Conservation (phyloP, 2,113 vertebrate species). For the Hucho hucho region DNA sequence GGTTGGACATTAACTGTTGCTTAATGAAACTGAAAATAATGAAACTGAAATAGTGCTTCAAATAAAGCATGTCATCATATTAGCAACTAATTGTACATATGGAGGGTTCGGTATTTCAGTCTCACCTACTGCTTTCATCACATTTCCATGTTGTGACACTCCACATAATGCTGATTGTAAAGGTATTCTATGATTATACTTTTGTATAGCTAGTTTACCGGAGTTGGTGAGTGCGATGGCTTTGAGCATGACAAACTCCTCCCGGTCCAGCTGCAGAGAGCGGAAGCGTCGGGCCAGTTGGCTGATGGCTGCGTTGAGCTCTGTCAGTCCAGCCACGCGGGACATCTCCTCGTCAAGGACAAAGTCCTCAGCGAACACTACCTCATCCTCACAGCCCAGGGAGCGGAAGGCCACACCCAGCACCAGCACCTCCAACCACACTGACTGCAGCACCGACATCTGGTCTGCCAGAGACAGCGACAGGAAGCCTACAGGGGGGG, state of each 20-base stretch:
- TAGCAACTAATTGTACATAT: neutral
- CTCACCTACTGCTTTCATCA: neutral
- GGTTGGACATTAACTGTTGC: neutral
- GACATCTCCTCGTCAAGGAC: conserved; percentile 90
- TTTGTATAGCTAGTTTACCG: conserved; percentile 61
- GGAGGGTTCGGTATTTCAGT: neutral
- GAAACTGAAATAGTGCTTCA: neutral
- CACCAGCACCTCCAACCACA: conserved; percentile 90
- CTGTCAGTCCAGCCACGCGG: conserved; percentile 82
- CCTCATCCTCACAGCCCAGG: conserved; percentile 85
- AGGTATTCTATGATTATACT: neutral
- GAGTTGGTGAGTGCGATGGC: conserved; percentile 89
- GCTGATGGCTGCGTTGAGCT: conserved; percentile 84
- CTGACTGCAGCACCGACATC: conserved; percentile 91
- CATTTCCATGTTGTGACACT: neutral
- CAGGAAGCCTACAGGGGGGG: conserved; percentile 67
- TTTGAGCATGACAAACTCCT: conserved; percentile 89
- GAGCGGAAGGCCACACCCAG: conserved; percentile 88
- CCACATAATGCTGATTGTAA: too few species aligned
- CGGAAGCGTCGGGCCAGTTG: conserved; percentile 86
- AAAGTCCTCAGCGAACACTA: conserved; percentile 89
- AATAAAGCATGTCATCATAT: neutral
- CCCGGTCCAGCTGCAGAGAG: conserved; percentile 81
- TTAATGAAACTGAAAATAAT: neutral
- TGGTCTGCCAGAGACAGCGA: conserved; percentile 84